Base-by-base conservation (phyloP, 2,797 vertebrate genomes). In the Halcyon smyrnensis region DNA sequence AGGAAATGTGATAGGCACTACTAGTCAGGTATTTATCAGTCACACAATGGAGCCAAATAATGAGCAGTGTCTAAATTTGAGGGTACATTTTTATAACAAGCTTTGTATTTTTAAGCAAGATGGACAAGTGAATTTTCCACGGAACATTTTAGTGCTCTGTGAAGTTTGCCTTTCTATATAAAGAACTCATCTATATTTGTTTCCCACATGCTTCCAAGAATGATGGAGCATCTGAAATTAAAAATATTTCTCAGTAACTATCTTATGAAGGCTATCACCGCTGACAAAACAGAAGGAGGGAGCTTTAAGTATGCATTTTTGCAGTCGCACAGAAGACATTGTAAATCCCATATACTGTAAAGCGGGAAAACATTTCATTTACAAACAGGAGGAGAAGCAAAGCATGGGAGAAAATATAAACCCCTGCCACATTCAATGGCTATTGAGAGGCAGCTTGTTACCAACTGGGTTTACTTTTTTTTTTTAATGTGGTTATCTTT, bases 151-250 rank as follows among this genome's bases (percentile, higher is more conserved):
- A 54, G 63, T 87, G 36, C 25, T 94, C 73, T 37, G 50, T 89
- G 45, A 95, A 95, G 80, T 95, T 92, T 93, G 56, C 45, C 60
- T 89, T 94, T 78, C 71, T 92, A 56, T 83, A 87, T 71, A 87
- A 92, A 94, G 54, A 90, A 7, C 87, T 84, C n/a, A 46, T 89
- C 88, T 94, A 84, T 89, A 93, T 93, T 84, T 95, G 56, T 94
- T 96, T 90, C 39, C 70, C 70, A 86, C 53, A 54, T 67, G 91
- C 84, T 93, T 93, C 73, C 67, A 96, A 78, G 87, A 93, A 82
- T 86, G 82, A 92, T 86, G 82, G 90, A 88, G 68, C 53, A 91
- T 93, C 65, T 94, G 50, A 96, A 95, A 95, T 89, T 57, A 84
- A 91, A 95, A 95, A 63, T 50, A 69, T 70, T 88, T 94, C 88